phyloP scores from a whole-genome alignment of 2,113 vertebrate genomes.

The Xiphophorus maculatus region DNA sequence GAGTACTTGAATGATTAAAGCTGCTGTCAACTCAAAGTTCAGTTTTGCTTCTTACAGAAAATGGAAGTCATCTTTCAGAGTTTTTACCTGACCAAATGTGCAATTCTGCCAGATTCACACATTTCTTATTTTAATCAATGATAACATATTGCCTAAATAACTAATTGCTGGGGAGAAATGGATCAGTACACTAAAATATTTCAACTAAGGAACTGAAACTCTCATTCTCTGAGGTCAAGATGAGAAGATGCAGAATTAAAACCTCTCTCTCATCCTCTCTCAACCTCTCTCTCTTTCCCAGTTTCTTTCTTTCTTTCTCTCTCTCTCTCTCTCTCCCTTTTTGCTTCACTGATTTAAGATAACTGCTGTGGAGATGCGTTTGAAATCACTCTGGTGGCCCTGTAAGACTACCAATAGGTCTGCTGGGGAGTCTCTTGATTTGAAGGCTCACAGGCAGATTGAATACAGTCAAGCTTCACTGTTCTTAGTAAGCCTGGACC shows the following conservation, averaged over 20 bases:
- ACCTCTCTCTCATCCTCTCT: constrained; percentile 35
- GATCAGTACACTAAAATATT: constrained; percentile 33
- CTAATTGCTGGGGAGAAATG: constrained; percentile 30
- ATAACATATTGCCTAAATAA: constrained; percentile 34
- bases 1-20: constrained; percentile 65
- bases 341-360: constrained; percentile 68
- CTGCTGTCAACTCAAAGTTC: constrained; percentile 25
- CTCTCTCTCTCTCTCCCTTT: constrained; percentile 22
- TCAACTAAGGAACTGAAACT: constrained; percentile 41
- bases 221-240: constrained; percentile 41
- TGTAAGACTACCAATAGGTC: constrained; percentile 56
- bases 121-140: constrained; percentile 34
- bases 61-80: constrained; percentile 19
- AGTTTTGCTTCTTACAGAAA: constrained; percentile 17
- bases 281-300: background rate
- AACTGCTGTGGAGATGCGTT: constrained; percentile 62
- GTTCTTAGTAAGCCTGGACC: constrained; percentile 34
- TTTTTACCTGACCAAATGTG: constrained; percentile 40
- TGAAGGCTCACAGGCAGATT: constrained; percentile 53
- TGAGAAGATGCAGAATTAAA: constrained; percentile 57
- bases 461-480: constrained; percentile 48
- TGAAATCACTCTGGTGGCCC: constrained; percentile 63
- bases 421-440: constrained; percentile 60
- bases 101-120: constrained; percentile 36
- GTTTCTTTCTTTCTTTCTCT: constrained; percentile 40